A percentile compares a stretch with the other conserved stretches of the same genome.
Conservation (phyloP, 2,888 invertebrate genomes). For the Doris montereyensis region DNA sequence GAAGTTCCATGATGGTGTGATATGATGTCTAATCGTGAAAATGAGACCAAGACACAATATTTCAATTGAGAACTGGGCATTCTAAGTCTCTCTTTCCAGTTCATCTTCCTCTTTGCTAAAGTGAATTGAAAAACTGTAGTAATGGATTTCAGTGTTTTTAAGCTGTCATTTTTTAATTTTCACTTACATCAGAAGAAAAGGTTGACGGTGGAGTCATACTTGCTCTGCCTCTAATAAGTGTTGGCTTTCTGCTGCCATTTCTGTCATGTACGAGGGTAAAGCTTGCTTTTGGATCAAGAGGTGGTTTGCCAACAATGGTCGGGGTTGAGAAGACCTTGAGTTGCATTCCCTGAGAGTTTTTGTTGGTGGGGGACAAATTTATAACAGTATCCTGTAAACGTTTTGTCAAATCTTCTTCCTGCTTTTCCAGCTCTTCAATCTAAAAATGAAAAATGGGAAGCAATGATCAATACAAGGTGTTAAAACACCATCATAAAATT, state of each 20-base stretch:
- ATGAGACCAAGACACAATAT: no score
- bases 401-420: slow-evolving; percentile 55
- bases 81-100: no score
- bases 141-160: not conserved
- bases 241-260: not conserved
- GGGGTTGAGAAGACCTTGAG: not conserved
- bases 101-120: no score
- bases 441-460: no score
- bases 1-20: no score
- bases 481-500: no score
- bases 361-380: slow-evolving; percentile 31
- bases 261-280: slow-evolving; percentile 27
- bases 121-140: no score
- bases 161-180: not conserved
- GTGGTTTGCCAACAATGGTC: slow-evolving; percentile 45
- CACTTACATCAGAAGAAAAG: slow-evolving; percentile 21
- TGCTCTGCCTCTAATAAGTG: not conserved
- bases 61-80: no score
- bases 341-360: not conserved
- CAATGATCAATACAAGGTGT: no score
- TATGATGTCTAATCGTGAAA: no score
- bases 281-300: slow-evolving; percentile 47
- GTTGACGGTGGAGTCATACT: slow-evolving; percentile 19
- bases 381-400: slow-evolving; percentile 53
- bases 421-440: slow-evolving; percentile 56